Evolutionary conservation across 2,888 invertebrate genomes (phyloP).

Genomic region (Ashinkailepas kermadecensis): DNA sequence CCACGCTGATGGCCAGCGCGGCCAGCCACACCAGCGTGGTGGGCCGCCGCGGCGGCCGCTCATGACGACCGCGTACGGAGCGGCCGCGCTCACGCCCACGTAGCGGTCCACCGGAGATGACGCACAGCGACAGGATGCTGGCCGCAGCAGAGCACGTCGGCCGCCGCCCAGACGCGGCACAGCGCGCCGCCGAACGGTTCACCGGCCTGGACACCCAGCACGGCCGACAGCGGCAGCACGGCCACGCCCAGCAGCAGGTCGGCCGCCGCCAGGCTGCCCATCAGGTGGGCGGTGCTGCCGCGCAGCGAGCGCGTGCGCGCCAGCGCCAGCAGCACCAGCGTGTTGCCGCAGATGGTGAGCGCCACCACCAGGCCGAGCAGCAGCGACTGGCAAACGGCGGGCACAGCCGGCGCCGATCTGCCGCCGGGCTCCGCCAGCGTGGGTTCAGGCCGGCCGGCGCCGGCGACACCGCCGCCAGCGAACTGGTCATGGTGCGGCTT

Average conservation of each 20-base stretch:
- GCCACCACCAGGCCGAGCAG: slow-evolving; percentile 43
- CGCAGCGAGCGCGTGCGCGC: slow-evolving; percentile 45
- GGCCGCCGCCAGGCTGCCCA: slow-evolving; percentile 59
- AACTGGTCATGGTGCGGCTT: not conserved
- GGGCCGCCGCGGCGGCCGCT: slow-evolving; percentile 42
- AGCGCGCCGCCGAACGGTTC: slow-evolving; percentile 49
- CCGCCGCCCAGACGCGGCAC: slow-evolving; percentile 57
- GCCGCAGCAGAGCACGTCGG: slow-evolving; percentile 62
- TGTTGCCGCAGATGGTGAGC: slow-evolving; percentile 47
- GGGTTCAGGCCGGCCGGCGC: slow-evolving; percentile 21
- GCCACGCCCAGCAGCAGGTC: slow-evolving; percentile 54
- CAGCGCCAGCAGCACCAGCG: slow-evolving; percentile 49
- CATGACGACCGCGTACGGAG: slow-evolving; percentile 49
- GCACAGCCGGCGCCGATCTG: not conserved
- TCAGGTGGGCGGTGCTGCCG: slow-evolving; percentile 56
- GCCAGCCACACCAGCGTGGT: slow-evolving; percentile 53
- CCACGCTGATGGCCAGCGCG: slow-evolving; percentile 53
- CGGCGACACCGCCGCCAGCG: not conserved
- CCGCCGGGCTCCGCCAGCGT: not conserved
- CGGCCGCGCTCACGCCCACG: slow-evolving; percentile 58
- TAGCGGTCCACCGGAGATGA: slow-evolving; percentile 60
- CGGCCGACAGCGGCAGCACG: slow-evolving; percentile 52
- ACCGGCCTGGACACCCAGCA: slow-evolving; percentile 48
- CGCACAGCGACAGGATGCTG: slow-evolving; percentile 58
- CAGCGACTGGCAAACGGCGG: slow-evolving; percentile 32